Evolutionary conservation across 2,888 invertebrate species (phyloP).

Genomic region (Rugalucina vietnamica): DNA sequence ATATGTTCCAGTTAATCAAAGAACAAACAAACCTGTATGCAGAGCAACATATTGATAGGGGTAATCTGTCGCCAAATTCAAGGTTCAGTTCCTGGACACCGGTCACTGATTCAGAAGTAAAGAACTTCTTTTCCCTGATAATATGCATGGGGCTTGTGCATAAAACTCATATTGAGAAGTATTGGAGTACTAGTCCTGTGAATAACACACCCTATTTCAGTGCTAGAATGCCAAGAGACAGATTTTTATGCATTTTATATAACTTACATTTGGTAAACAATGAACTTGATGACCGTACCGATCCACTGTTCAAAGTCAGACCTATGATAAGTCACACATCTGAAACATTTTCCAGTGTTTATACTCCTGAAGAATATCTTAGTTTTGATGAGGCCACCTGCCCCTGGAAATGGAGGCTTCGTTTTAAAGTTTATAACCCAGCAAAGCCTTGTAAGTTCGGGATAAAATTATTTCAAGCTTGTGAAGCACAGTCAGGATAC

Average conservation of each 20-base stretch:
- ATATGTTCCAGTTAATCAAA: conserved; percentile 9
- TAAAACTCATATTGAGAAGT: conserved; percentile 25
- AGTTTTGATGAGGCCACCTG: conserved; percentile 47
- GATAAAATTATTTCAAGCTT: conserved; percentile 40
- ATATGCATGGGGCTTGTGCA: conserved; percentile 33
- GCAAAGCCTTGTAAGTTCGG: conserved; percentile 46
- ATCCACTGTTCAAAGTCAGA: conserved; percentile 31
- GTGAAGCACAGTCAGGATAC: conserved; percentile 9
- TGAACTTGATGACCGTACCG: conserved; percentile 16
- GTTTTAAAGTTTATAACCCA: conserved; percentile 50
- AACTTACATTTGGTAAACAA: neutral
- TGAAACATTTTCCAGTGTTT: neutral
- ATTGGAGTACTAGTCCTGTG: conserved; percentile 32
- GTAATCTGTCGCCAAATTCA: neutral
- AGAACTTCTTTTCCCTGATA: conserved; percentile 24
- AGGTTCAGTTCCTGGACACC: conserved; percentile 12
- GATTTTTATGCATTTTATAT: conserved; percentile 23
- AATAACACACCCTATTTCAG: conserved; percentile 32
- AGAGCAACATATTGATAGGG: neutral
- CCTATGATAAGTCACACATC: conserved; percentile 11
- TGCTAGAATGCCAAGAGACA: conserved; percentile 32
- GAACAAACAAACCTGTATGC: conserved; percentile 20
- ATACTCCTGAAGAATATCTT: conserved; percentile 34
- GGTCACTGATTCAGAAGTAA: conserved; percentile 2
- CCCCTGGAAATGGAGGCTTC: conserved; percentile 41